Evolutionary conservation across 1,140 invertebrate genomes (phyloP), one percentile per base, ranked within the genome.

Genomic region (Dreissena rostriformis): DNA sequence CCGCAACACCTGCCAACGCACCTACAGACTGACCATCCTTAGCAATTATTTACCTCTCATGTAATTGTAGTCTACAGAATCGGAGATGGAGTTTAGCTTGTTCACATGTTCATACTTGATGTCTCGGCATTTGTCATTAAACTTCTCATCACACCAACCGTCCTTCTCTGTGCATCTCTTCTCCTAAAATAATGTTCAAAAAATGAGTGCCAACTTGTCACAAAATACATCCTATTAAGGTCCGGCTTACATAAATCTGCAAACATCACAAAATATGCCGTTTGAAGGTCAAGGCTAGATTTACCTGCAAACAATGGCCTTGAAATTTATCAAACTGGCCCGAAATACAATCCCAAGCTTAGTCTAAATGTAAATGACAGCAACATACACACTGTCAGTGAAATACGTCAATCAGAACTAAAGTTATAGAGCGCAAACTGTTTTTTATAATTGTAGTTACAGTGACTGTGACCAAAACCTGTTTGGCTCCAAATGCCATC

Each of bases 61-160:
- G 28, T 53, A 39, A 22, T 81, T 81, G 67, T 51, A 72, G 71
- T 81, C 67, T 11, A 72, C 52, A 19, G 53, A 29, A n/a, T 85
- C 77, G 0, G 52, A 49, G 0, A 26, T n/a, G 11, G 53, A 68
- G 0, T 74, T 52, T 24, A 87, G 72, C 52, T 86, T 86, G n/a
- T 87, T 86, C 1, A 88, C 67, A 28, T 88, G 66, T n/a, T 68
- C 52, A 57, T 77, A 83, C 70, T 89, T 81, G 26, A 88, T 86
- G 24, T 86, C 85, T 55, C 89, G 74, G 63, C 86, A 86, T 14
- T 76, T 66, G 22, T 86, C 67, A 61, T 79, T 86, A 72, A 89
- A 85, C 28, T 87, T 84, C 28, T 82, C 68, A 0, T 85, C 74
- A 78, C 88, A 88, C 90, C 90, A 91, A 15, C 90, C 90, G 77